Conservation (phyloP, 1,140 invertebrate species). For the Aphelenchoides besseyi region DNA sequence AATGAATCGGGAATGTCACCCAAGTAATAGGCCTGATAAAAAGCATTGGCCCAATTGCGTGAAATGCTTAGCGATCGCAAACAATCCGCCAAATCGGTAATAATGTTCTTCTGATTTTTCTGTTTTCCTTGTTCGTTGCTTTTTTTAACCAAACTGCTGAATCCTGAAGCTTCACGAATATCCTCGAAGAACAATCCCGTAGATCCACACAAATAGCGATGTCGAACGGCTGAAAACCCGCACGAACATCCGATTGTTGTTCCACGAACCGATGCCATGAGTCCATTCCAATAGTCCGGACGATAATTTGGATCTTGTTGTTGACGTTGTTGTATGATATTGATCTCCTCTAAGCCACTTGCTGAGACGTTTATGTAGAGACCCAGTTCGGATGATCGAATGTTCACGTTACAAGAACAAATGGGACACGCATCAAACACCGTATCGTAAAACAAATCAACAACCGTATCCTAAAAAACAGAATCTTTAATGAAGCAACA, state of each 20-base stretch:
- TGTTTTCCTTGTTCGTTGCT: not conserved
- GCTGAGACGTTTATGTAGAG: constrained; percentile 35
- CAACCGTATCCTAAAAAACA: constrained; percentile 41
- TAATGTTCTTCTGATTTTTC: not conserved
- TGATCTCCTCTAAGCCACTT: constrained; percentile 29
- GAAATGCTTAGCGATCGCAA: not conserved
- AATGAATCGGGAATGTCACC: constrained; percentile 20
- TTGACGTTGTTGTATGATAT: constrained; percentile 26
- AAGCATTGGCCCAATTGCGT: not conserved
- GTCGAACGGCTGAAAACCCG: constrained; percentile 47
- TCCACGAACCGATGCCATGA: not conserved
- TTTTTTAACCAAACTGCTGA: not conserved
- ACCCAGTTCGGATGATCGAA: constrained; percentile 42
- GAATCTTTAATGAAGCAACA: no score
- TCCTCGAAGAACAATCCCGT: constrained; percentile 49
- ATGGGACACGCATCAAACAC: constrained; percentile 53
- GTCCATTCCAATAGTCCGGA: not conserved
- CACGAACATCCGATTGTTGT: constrained; percentile 2
- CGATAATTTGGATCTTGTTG: constrained; percentile 20
- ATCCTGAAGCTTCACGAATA: constrained; percentile 34
- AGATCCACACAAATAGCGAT: constrained; percentile 42
- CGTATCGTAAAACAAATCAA: constrained; percentile 45
- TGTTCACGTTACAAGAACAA: constrained; percentile 51
- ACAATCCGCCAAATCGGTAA: not conserved
- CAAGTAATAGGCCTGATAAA: constrained; percentile 2